Evolutionary conservation across 2,113 vertebrate species (phyloP).

Genomic region (Peromyscus polionotus): DNA sequence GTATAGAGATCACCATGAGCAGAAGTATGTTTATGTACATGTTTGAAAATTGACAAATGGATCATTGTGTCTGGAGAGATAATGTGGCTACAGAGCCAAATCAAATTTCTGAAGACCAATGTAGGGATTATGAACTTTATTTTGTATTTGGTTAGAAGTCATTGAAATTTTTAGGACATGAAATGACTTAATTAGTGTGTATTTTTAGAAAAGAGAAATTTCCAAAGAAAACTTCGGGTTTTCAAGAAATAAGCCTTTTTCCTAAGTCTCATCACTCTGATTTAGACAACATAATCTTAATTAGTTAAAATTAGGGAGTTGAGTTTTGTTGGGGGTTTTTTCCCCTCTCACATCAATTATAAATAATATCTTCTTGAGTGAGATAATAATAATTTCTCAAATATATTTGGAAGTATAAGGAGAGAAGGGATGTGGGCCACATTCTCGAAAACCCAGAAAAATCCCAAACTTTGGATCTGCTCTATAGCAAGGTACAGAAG

Average conservation of each 20-base stretch:
- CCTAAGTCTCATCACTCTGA: neutral
- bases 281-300: neutral
- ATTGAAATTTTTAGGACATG: neutral
- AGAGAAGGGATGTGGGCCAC: neutral
- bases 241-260: neutral
- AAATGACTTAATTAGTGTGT: neutral
- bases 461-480: neutral
- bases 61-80: neutral
- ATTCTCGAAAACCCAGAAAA: neutral
- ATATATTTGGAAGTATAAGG: neutral
- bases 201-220: slow-evolving; percentile 46
- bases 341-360: neutral
- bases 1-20: neutral
- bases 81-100: neutral
- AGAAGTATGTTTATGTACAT: neutral
- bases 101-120: neutral
- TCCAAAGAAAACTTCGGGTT: neutral
- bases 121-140: neutral
- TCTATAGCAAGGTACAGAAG: neutral
- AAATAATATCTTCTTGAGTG: neutral
- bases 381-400: neutral
- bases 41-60: neutral
- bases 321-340: neutral
- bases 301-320: neutral
- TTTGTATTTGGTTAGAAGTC: slow-evolving; percentile 9